Conservation (phyloP, 2,113 vertebrate genomes). For the Lagopus muta region DNA sequence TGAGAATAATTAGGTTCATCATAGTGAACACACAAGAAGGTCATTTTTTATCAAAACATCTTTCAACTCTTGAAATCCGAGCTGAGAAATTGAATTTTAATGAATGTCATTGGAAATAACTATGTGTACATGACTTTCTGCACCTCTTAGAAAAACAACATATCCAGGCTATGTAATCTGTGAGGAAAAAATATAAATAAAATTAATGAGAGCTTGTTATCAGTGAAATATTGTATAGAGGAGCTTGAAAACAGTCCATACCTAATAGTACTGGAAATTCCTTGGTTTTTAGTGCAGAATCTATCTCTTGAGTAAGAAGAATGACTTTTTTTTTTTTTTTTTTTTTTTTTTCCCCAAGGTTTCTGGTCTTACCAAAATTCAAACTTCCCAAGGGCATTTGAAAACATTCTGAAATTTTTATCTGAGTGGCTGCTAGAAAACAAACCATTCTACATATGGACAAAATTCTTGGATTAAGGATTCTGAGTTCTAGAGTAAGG, state of each 20-base stretch:
- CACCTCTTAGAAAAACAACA: not conserved
- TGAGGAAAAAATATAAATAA: not conserved
- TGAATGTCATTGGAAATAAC: not conserved
- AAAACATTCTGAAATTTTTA: not conserved
- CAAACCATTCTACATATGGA: not conserved
- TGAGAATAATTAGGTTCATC: not conserved
- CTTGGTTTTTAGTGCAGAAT: not conserved
- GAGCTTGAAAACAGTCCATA: not conserved
- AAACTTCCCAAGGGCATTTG: not conserved
- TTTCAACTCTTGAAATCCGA: not conserved
- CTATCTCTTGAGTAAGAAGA: not conserved
- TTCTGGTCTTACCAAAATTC: slow-evolving; percentile 9
- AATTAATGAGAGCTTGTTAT: not conserved
- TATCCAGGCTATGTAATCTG: not conserved
- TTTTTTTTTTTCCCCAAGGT: not conserved
- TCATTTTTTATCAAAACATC: not conserved
- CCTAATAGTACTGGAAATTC: not conserved
- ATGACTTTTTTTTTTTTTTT: not conserved
- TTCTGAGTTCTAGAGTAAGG: not conserved
- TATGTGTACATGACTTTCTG: not conserved
- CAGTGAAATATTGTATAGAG: not conserved
- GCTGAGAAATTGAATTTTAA: not conserved
- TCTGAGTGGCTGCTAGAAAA: not conserved
- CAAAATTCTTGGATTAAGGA: not conserved
- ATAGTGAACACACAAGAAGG: not conserved